Evolutionary conservation across 1,140 invertebrate species (phyloP), one percentile per base, ranked within the genome.

Genomic region (Temnothorax nylanderi): DNA sequence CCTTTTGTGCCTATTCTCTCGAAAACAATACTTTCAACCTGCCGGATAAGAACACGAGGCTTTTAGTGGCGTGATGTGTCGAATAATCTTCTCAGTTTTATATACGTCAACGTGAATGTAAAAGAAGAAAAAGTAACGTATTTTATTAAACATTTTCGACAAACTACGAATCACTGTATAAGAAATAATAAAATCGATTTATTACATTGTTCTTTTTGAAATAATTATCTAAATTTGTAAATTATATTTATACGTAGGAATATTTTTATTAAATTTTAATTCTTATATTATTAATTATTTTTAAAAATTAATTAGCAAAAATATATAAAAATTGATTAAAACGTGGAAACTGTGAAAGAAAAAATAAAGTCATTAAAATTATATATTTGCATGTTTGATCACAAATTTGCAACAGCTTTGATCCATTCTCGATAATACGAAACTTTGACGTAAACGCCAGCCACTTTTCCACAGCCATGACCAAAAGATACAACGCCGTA

Each of bases 401-500:
- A 87, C 18, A 89, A 41, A 11, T 87, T 80, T 6, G 67, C 89
- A n/a, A 91, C 11, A 34, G 77, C 5, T 26, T 88, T 87, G 8
- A 93, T 92, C 92, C 92, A 93, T 0, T 75, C 16, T 18, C 32
- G 60, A 78, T 92, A 93, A 37, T 81, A 87, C 0, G 86, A 86
- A 5, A 92, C 67, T 64, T 81, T 93, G 0, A 64, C 69, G 3
- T 93, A 93, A 5, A 92, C 75, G 11, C 92, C 92, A 10, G 92
- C 62, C n/a, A 54, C 58, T 18, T 51, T 1, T 34, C 75, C 90
- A 34, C 90, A 91, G 8, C 62, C 71, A 5, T 80, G 7, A 3
- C 93, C 93, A 16, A 93, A 93, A 32, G 93, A 92, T 32, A 93
- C 92, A 10, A 93, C 78, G 2, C 93, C 93, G 32, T 93, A 92